Evolutionary conservation across 1,140 invertebrate genomes (phyloP).

Genomic region (Tetragonula clypearis): DNA sequence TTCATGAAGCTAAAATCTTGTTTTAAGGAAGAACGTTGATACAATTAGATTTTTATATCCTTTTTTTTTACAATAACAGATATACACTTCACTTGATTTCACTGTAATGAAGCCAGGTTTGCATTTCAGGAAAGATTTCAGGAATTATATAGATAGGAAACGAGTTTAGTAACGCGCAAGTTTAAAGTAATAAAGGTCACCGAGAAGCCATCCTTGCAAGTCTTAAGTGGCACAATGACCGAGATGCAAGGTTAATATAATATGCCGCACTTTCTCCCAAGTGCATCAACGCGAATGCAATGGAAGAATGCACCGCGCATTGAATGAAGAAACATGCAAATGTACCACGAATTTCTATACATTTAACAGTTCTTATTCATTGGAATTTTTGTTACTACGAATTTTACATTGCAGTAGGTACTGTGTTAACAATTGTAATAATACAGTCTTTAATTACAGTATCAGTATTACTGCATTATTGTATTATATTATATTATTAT

Average conservation of each 20-base stretch:
- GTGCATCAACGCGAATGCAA: slow-evolving; percentile 39
- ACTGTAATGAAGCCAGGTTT: not conserved
- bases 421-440: too few relatives aligned
- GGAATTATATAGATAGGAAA: not conserved
- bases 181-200: slow-evolving; percentile 45
- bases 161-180: slow-evolving; percentile 24
- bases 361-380: too few relatives aligned
- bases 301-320: not conserved
- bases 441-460: too few relatives aligned
- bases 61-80: not conserved
- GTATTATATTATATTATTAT: too few relatives aligned
- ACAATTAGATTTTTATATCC: not conserved
- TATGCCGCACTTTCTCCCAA: slow-evolving; percentile 77
- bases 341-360: not conserved
- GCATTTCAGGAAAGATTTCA: slow-evolving; percentile 2
- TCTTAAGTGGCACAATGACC: slow-evolving; percentile 76
- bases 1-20: not conserved
- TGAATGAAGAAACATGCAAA: not conserved
- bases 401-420: too few relatives aligned
- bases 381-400: not conserved
- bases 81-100: not conserved
- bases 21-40: not conserved
- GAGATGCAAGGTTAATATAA: slow-evolving; percentile 79
- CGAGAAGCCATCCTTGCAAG: slow-evolving; percentile 36
- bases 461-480: too few relatives aligned